Evolutionary conservation across 2,888 invertebrate species (phyloP), one percentile per base, ranked within the genome.

Genomic region (Trypoxylon attenuatum): DNA sequence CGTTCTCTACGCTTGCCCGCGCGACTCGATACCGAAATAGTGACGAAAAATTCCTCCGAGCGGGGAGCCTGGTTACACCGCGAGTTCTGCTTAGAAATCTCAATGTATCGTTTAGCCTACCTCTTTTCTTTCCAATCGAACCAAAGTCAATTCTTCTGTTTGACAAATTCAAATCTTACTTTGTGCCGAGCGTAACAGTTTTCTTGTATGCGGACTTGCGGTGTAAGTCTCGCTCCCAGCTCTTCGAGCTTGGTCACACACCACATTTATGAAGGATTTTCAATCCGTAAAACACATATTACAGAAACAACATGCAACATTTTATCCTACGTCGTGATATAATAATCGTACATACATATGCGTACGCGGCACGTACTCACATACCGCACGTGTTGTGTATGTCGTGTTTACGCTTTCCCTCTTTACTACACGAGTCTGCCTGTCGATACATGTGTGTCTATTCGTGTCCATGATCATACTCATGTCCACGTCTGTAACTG

Each of bases 221-320:
- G 67, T 73, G 73, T 67, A 65, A 79, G 76, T 60, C 72, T 46
- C 57, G 56, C 71, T 59, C 50, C 76, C 71, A 73, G 73, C 73
- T 79, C 76, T 80, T 80, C n/a, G n/a, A n/a, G n/a, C n/a, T n/a
- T n/a, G n/a, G 77, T 84, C 82, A 81, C 80, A 82, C 81, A 84
- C 81, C 83, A 85, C 82, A 83, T 84, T 78, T 76, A 84, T 82
- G 76, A 80, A 82, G 84, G 84, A 84, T 85, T 84, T 83, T 82
- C 73, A 84, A 84, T 84, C 83, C 82, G 77, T 83, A 83, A 82
- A 86, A 86, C 85, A 86, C 86, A 83, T 84, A 86, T 82, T 84
- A 86, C 84, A 83, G 84, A 82, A 86, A 86, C 84, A 86, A 86
- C 86, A 86, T 86, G 84, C 84, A 86, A 86, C 86, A 86, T 84